A percentile compares a stretch with the other conserved stretches of the same genome.
These are phyloP conservation scores for Willowsia nigromaculata DNA, from an alignment of 2,888 invertebrate genomes.

Conservation along the genomic window DNA sequence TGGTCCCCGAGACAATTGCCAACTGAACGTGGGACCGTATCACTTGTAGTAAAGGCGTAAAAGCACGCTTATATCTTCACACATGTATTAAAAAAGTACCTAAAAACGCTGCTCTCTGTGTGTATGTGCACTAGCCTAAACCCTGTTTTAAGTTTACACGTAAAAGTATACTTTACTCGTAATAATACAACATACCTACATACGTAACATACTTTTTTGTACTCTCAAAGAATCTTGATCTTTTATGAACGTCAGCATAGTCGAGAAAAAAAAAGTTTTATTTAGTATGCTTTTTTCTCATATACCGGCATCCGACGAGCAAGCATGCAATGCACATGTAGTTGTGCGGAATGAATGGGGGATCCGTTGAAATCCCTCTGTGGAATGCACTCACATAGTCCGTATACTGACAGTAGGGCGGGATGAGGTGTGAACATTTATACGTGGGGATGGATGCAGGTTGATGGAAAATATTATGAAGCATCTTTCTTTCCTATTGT, in stretches of 20 bases:
- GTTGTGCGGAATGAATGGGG: conserved; percentile 67
- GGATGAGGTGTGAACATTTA: background rate
- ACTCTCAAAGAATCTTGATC: too few relatives aligned
- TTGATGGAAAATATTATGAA: conserved; percentile 40
- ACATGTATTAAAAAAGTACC: conserved; percentile 43
- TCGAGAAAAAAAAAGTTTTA: background rate
- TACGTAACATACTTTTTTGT: background rate
- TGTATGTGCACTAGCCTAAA: background rate
- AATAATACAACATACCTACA: too few relatives aligned
- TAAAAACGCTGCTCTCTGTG: background rate
- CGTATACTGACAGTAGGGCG: conserved; percentile 31
- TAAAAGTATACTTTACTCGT: background rate
- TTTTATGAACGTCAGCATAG: too few relatives aligned
- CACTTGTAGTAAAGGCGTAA: conserved; percentile 72
- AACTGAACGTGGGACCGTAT: conserved; percentile 66
- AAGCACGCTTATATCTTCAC: conserved; percentile 52
- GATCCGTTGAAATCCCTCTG: conserved; percentile 35
- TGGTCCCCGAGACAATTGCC: conserved; percentile 64
- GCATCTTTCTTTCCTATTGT: background rate
- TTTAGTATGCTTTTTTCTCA: conserved; percentile 22
- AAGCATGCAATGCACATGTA: conserved; percentile 71
- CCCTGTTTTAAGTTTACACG: background rate
- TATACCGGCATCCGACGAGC: conserved; percentile 68
- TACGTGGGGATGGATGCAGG: background rate
- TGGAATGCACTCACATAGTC: conserved; percentile 29